These are phyloP conservation scores for Sacculina carcini DNA, from an alignment of 2,888 invertebrate species.

Conservation along the genomic window DNA sequence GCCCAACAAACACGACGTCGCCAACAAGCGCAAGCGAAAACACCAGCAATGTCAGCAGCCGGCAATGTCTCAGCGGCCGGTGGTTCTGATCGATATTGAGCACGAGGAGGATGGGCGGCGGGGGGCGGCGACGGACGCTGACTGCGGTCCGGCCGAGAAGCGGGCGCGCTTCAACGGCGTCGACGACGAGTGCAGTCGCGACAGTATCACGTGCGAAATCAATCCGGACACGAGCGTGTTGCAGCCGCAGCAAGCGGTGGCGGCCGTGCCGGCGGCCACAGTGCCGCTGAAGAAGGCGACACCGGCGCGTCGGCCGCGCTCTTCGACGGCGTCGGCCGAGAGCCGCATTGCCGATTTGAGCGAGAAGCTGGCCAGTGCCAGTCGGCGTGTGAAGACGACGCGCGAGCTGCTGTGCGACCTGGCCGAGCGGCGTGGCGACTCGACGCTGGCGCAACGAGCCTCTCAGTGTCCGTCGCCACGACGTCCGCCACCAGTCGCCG, in stretches of 20 bases:
- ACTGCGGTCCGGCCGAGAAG: conserved; percentile 11
- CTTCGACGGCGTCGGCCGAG: background rate
- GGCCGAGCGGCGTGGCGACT: conserved; percentile 13
- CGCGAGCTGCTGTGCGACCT: conserved; percentile 52
- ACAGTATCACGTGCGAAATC: conserved; percentile 15
- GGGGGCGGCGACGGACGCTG: conserved; percentile 10
- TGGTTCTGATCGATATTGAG: conserved; percentile 7
- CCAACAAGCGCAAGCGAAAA: conserved; percentile 23
- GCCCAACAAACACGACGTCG: conserved; percentile 13
- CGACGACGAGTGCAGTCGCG: conserved; percentile 17
- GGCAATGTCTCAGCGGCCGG: background rate
- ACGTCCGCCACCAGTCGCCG: conserved; percentile 13
- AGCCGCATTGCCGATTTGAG: conserved; percentile 18
- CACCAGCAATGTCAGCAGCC: conserved; percentile 14
- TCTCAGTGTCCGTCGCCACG: conserved; percentile 11
- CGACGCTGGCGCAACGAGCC: conserved; percentile 12
- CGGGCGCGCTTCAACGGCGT: conserved; percentile 12
- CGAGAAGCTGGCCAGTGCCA: conserved; percentile 31
- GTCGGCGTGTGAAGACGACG: conserved; percentile 42
- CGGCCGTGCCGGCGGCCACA: background rate
- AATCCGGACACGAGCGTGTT: conserved; percentile 1
- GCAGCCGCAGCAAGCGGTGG: background rate
- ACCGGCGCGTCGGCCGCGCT: conserved; percentile 1
- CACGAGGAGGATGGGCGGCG: conserved; percentile 10
- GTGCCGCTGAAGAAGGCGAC: no score